These are phyloP conservation scores for Collichthys lucidus DNA, from an alignment of 2,113 vertebrate species.

Conservation along the genomic window DNA sequence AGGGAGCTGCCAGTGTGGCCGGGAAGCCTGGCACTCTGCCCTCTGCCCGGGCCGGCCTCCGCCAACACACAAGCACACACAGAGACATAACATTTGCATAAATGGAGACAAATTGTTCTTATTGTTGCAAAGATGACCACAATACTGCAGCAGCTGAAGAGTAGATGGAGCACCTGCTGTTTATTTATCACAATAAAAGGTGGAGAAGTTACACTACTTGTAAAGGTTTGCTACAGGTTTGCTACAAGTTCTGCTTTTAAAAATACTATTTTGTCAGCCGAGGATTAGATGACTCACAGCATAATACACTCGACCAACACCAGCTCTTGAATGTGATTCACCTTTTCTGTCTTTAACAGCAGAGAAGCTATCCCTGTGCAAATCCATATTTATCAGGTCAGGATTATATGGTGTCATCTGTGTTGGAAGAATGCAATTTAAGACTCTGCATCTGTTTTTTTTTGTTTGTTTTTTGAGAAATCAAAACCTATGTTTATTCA, in stretches of 20 bases:
- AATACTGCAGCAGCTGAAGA: conserved; percentile 24
- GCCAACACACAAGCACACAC: conserved; percentile 48
- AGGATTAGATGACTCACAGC: conserved; percentile 58
- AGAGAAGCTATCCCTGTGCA: conserved; percentile 6
- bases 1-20: conserved; percentile 62
- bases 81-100: conserved; percentile 61
- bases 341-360: conserved; percentile 30
- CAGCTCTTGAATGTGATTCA: conserved; percentile 43
- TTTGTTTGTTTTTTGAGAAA: not conserved
- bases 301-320: conserved; percentile 25
- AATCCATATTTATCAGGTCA: conserved; percentile 23
- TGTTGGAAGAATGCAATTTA: conserved; percentile 23
- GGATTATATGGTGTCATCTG: conserved; percentile 45
- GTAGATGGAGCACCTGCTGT: not conserved
- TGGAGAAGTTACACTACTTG: not conserved
- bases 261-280: conserved; percentile 12
- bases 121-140: conserved; percentile 39
- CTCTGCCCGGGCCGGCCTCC: conserved; percentile 50
- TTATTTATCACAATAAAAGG: conserved; percentile 18
- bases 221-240: not conserved
- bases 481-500: not conserved
- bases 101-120: conserved; percentile 55
- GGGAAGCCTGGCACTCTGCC: conserved; percentile 64
- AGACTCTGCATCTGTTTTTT: not conserved
- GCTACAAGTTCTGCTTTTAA: not conserved